These are phyloP conservation scores for Polyploca ridens DNA, from an alignment of 2,888 invertebrate genomes.

Conservation along the genomic window DNA sequence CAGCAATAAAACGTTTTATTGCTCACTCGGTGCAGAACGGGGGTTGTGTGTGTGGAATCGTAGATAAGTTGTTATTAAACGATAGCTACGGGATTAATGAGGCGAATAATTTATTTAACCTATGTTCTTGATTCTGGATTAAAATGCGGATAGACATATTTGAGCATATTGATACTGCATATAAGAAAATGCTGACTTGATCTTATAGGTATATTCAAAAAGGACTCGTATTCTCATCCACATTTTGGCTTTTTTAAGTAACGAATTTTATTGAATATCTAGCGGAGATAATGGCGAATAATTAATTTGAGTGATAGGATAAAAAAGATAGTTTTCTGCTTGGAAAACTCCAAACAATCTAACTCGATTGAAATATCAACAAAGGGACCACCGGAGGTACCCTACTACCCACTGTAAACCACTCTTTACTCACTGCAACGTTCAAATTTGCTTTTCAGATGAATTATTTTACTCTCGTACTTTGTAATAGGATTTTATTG, in stretches of 20 bases:
- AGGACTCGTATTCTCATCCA: too few species aligned
- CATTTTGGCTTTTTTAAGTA: too few species aligned
- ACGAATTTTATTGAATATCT: too few species aligned
- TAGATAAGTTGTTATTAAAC: conserved; percentile 26
- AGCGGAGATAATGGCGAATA: too few species aligned
- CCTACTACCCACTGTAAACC: not conserved
- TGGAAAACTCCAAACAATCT: not conserved
- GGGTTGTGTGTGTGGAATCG: conserved; percentile 25
- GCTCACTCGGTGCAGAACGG: conserved; percentile 20
- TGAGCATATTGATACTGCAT: too few species aligned
- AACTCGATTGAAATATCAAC: not conserved
- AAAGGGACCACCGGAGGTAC: not conserved
- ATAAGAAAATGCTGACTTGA: too few species aligned
- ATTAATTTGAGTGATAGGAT: not conserved
- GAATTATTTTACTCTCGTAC: not conserved
- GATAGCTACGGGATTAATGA: conserved; percentile 33
- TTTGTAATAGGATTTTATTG: conserved; percentile 8
- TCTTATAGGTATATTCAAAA: too few species aligned
- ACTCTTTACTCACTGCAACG: not conserved
- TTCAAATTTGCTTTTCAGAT: conserved; percentile 4
- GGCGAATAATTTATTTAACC: not conserved
- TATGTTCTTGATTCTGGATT: not conserved
- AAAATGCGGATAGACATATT: not conserved
- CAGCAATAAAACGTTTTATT: conserved; percentile 49
- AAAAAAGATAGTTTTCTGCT: not conserved